phyloP scores from a whole-genome alignment of 2,888 invertebrate species.

The Sminthurides aquaticus region DNA sequence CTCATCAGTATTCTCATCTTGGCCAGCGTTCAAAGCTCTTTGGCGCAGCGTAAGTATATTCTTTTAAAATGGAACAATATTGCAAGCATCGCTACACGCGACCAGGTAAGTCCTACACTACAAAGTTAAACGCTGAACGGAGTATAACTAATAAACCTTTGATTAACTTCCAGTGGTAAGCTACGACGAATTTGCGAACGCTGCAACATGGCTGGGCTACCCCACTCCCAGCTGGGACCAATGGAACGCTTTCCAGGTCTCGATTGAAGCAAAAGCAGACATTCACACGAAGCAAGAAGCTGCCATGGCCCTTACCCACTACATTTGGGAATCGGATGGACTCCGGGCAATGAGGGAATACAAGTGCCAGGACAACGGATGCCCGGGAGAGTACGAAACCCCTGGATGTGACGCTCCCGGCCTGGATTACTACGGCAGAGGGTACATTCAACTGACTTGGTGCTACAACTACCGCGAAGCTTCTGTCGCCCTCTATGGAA shows the following conservation, averaged over 20 bases:
- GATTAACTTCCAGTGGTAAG: conserved; percentile 9
- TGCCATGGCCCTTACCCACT: conserved; percentile 35
- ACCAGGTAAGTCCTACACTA: background rate
- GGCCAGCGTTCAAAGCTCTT: too few species aligned
- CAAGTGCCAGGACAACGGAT: conserved; percentile 14
- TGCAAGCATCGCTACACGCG: too few species aligned
- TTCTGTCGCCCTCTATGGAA: conserved; percentile 26
- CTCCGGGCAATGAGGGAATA: conserved; percentile 27
- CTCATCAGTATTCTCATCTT: too few species aligned
- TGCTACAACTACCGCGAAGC: conserved; percentile 35
- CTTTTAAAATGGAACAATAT: too few species aligned
- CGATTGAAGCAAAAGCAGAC: conserved; percentile 14
- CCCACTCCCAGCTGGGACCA: conserved; percentile 27
- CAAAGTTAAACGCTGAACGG: background rate
- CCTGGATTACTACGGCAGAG: conserved; percentile 24
- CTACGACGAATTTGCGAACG: conserved; percentile 28
- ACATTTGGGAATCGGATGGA: conserved; percentile 31
- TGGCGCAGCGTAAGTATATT: too few species aligned
- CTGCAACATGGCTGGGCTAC: conserved; percentile 25
- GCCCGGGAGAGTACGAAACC: conserved; percentile 1
- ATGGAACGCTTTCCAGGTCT: conserved; percentile 24
- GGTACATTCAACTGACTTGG: conserved; percentile 40
- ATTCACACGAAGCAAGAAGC: conserved; percentile 30
- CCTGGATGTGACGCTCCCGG: conserved; percentile 19
- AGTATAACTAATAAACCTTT: background rate